These are phyloP conservation scores for Sandelia bainsii DNA, from an alignment of 2,797 vertebrate genomes.

Conservation along the genomic window DNA sequence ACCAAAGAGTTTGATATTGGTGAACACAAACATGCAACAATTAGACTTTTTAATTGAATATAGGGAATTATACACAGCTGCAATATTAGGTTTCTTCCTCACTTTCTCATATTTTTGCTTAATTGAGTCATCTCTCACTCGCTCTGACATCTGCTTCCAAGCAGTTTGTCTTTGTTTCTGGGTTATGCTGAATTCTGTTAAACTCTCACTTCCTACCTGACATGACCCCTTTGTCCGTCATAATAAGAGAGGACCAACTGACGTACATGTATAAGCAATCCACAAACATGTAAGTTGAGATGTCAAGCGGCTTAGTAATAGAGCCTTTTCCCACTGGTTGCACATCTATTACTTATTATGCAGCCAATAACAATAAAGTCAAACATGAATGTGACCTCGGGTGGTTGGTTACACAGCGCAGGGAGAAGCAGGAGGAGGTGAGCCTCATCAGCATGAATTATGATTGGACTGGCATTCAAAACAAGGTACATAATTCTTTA, in stretches of 20 bases:
- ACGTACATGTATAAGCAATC: conserved; percentile 10
- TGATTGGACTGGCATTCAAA: conserved; percentile 29
- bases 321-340: conserved; percentile 32
- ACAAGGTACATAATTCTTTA: conserved; percentile 15
- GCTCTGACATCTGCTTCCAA: not conserved
- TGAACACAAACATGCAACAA: not conserved
- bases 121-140: not conserved
- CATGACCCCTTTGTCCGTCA: conserved; percentile 16
- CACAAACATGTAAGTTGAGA: conserved; percentile 38
- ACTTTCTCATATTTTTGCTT: not conserved
- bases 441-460: conserved; percentile 21
- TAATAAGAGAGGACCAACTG: conserved; percentile 19
- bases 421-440: not conserved
- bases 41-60: not conserved
- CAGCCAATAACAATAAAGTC: conserved; percentile 43
- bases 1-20: not conserved
- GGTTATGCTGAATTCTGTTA: not conserved
- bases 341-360: conserved; percentile 47
- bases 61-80: conserved; percentile 1
- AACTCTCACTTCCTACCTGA: not conserved
- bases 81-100: not conserved
- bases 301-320: conserved; percentile 39
- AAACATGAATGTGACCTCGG: conserved; percentile 47
- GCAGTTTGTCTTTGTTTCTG: not conserved
- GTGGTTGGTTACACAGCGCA: not conserved